Evolutionary conservation across 1,140 invertebrate species (phyloP).

Genomic region (Pogonomyrmex barbatus): DNA sequence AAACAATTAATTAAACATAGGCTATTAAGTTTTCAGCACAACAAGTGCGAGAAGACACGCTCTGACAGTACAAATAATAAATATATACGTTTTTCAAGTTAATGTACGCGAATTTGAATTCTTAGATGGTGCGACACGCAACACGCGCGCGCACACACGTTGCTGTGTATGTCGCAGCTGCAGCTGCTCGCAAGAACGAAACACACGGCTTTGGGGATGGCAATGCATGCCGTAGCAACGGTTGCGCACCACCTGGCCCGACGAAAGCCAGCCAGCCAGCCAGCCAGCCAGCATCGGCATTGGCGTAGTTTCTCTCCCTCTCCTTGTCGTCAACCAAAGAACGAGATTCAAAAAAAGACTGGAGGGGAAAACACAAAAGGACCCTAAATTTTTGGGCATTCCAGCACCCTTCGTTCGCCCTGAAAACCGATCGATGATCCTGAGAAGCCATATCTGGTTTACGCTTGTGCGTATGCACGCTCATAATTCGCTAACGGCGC

Average conservation of each 20-base stretch:
- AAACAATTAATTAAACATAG: neutral
- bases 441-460: conserved; percentile 24
- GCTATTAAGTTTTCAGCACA: neutral
- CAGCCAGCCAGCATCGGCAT: conserved; percentile 79
- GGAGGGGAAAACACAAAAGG: conserved; percentile 55
- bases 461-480: neutral
- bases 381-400: conserved; percentile 75
- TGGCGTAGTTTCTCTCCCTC: conserved; percentile 75
- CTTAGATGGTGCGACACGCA: conserved; percentile 12
- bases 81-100: neutral
- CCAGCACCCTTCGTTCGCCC: conserved; percentile 66
- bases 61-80: neutral
- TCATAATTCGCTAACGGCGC: neutral
- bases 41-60: neutral
- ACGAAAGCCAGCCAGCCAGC: conserved; percentile 79
- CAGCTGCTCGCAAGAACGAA: conserved; percentile 79
- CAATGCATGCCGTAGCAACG: conserved; percentile 77
- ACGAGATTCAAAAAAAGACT: conserved; percentile 58
- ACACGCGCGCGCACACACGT: conserved; percentile 49
- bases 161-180: conserved; percentile 74
- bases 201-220: conserved; percentile 80
- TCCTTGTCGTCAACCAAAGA: conserved; percentile 59
- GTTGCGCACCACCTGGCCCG: conserved; percentile 84
- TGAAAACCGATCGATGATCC: conserved; percentile 70
- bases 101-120: conserved; percentile 18